Evolutionary conservation across 1,140 invertebrate genomes (phyloP), one percentile per base, ranked within the genome.

Genomic region (Wasmannia auropunctata): DNA sequence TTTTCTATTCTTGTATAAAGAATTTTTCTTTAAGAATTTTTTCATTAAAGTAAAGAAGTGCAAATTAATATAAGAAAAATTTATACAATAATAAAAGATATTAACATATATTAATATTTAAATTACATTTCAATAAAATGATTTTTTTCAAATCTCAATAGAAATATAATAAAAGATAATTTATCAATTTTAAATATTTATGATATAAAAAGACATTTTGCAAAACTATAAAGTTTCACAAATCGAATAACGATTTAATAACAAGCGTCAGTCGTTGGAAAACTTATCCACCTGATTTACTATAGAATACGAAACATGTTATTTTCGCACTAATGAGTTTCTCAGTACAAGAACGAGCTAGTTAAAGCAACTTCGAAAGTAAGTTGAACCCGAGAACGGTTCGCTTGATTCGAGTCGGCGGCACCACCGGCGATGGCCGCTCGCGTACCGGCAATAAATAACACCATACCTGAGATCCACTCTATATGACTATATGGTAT

Each of bases 391-490:
- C 70, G 31, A 86, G 83, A 65, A 81, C 54, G 62, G 69, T 69
- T 74, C 34, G 69, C 67, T 91, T 86, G 84, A 87, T 58, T 84
- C 72, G 67, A 86, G 76, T 54, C 67, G 31, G 46, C 14, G 49
- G 40, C 8, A 74, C 28, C 31, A 40, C n/a, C 58, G 65, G 60
- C 75, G 72, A 34, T 43, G 60, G 34, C n/a, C n/a, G n/a, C 58
- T 84, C 91, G 88, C 92, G 91, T 91, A 91, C 89, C 87, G 67
- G 72, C 91, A 86, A 93, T 93, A 93, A 93, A 93, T 93, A 93
- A 93, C 85, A 80, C 72, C 46, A n/a, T 85, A 77, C 65, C 65
- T 85, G 60, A 91, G 90, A 93, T 93, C 93, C 88, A 92, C 92
- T 93, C 88, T 88, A 86, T 91, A 87, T 85, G 51, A 56, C 88